Conservation (phyloP, 2,113 vertebrate species). For the Callionymus lyra region DNA sequence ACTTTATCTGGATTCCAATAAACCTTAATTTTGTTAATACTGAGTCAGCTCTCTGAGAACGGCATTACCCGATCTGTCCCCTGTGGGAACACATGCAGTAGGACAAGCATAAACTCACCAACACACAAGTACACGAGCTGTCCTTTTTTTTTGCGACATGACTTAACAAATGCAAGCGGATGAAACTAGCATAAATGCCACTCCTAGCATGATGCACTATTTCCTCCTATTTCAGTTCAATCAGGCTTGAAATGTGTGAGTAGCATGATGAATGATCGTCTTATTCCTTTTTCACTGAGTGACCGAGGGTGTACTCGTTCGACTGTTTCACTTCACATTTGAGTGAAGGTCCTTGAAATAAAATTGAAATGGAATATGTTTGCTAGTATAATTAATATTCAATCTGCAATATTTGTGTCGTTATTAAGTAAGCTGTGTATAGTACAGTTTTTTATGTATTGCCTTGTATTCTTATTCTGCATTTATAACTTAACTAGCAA, state of each 20-base stretch:
- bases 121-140: slow-evolving; percentile 11
- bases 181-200: slow-evolving; percentile 31
- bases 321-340: slow-evolving; percentile 30
- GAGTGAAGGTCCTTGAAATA: slow-evolving; percentile 17
- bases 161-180: no score
- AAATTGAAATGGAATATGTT: no score
- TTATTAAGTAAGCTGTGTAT: no score
- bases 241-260: slow-evolving; percentile 51
- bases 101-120: slow-evolving; percentile 3
- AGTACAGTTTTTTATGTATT: no score
- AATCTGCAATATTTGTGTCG: no score
- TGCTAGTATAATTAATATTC: no score
- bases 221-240: slow-evolving; percentile 51
- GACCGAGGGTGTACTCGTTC: slow-evolving; percentile 18
- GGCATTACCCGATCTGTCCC: background rate
- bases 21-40: slow-evolving; percentile 35
- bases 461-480: no score
- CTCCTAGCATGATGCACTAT: slow-evolving; percentile 36
- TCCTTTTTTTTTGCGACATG: slow-evolving; percentile 15
- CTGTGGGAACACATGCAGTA: slow-evolving; percentile 2
- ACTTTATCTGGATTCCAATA: slow-evolving; percentile 32
- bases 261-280: slow-evolving; percentile 17
- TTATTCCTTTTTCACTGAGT: slow-evolving; percentile 8
- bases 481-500: no score
- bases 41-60: slow-evolving; percentile 21